Evolutionary conservation across 1,140 invertebrate species (phyloP), one percentile per base, ranked within the genome.

Genomic region (Hylaeus volcanicus): DNA sequence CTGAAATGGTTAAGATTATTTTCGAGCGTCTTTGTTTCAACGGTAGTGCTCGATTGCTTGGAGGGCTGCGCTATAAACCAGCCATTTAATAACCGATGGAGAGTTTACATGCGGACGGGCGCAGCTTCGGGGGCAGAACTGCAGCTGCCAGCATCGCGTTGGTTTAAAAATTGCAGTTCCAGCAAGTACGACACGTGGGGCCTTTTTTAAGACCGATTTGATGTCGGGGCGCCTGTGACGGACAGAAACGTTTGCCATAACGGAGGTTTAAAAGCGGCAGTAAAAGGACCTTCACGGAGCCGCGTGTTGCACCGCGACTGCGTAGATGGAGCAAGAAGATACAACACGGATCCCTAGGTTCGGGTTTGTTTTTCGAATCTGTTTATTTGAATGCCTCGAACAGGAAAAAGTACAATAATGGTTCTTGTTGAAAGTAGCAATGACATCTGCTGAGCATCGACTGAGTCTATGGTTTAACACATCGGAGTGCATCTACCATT

Each of bases 181-280:
- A 14, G 14, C 70, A 37, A 60, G 26, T 48, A 71, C n/a, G 76
- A 79, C 65, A 63, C 37, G 51, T 78, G 68, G 37, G 8, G 55
- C 66, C 56, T 64, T 15, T 83, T 80, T 80, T 70, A 83, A 53
- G 77, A 80, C 51, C 5, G 53, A 48, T 70, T 80, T 70, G 65
- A 80, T 69, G 64, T 15, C 48, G 48, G 45, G 37, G 45, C 45
- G 39, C n/a, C 26, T 60, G 53, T 56, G 51, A 74, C 71, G 26
- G 41, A 74, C 48, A 55, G 81, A 79, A 55, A 78, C 39, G 69
- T 64, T 79, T n/a, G 56, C 12, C 71, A 55, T 74, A 51, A 74
- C 41, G 55, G 61, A 78, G 56, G 45, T 60, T 82, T 79, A 79
- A 82, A 79, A 55, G 43, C 74, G 37, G 66, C 69, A 71, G 41